Evolutionary conservation across 2,888 invertebrate genomes (phyloP), one percentile per base, ranked within the genome.

Genomic region (Rosalia funebris): DNA sequence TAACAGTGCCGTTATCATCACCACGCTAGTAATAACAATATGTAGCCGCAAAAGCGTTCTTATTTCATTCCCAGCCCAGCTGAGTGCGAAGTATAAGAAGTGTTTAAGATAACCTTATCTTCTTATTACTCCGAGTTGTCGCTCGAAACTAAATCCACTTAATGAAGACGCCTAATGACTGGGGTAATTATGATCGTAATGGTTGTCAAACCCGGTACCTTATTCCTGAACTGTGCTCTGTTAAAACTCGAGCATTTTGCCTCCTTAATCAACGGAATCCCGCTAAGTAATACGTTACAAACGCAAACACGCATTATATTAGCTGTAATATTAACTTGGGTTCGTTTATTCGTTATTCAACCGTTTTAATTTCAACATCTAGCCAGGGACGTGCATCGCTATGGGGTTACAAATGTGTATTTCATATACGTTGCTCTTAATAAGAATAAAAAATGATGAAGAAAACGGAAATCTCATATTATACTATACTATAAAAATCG

Each of bases 121-220:
- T 47, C 55, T 48, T 55, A 60, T 60, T 60, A 48, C 48, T 55
- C 54, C 16, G 44, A 61, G 52, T 55, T 62, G 62, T 54, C 47
- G 60, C 60, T 60, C 60, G 14, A 56, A 56, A 60, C 56, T 60
- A 60, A 60, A 60, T 57, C 57, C 53, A 52, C 39, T 62, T 62
- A 62, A 62, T 45, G 62, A 62, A 62, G 57, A 62, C 53, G 60
- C 50, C 67, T 67, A 67, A 67, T 67, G 67, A 67, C 65, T 65
- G 56, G 46, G 47, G 65, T 65, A 65, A 67, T 67, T 67, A 67
- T 65, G 60, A 57, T 63, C 54, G 57, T 62, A 64, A 62, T 64
- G 61, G 63, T 46, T 57, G 62, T 60, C 64, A 60, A 45, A 50
- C 59, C 58, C 56, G 56, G 16, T 46, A 46, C 59, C 54, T 56